These are phyloP conservation scores for Pteronotus mesoamericanus DNA, from an alignment of 2,797 vertebrate genomes.

Conservation along the genomic window DNA sequence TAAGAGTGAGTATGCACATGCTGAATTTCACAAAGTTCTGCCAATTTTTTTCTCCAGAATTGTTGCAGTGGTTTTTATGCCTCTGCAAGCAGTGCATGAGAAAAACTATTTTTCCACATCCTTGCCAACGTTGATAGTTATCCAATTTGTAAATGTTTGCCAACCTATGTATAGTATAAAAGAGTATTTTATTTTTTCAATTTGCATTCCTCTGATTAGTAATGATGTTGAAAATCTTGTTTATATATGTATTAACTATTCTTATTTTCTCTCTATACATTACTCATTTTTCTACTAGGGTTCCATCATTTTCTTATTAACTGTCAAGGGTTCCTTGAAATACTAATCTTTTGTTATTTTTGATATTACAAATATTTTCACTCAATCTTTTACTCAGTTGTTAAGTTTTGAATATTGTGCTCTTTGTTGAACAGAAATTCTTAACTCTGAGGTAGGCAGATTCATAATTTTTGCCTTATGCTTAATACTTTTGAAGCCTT, in stretches of 20 bases:
- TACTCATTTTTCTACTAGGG: background rate
- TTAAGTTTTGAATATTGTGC: background rate
- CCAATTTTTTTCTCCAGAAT: background rate
- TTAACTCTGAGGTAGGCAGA: slow-evolving; percentile 3
- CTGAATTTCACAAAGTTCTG: slow-evolving; percentile 19
- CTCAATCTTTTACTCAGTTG: background rate
- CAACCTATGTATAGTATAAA: background rate
- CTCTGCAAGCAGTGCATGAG: background rate
- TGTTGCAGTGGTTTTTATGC: background rate
- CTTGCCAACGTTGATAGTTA: background rate
- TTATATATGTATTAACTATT: background rate
- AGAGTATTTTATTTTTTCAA: background rate
- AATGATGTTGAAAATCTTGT: background rate
- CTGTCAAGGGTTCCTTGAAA: background rate
- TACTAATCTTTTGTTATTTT: background rate
- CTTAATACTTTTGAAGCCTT: background rate
- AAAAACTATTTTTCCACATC: background rate
- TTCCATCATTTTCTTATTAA: background rate
- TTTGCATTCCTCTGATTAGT: background rate
- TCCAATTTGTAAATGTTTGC: background rate
- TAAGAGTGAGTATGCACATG: background rate
- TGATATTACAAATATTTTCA: background rate
- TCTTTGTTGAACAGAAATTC: slow-evolving; percentile 24
- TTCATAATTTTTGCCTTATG: background rate
- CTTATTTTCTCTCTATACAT: background rate